Evolutionary conservation across 92 coral and sea anemone species (phyloP), one percentile per base, ranked within the genome.

Genomic region (Zoanthus gigantus): DNA sequence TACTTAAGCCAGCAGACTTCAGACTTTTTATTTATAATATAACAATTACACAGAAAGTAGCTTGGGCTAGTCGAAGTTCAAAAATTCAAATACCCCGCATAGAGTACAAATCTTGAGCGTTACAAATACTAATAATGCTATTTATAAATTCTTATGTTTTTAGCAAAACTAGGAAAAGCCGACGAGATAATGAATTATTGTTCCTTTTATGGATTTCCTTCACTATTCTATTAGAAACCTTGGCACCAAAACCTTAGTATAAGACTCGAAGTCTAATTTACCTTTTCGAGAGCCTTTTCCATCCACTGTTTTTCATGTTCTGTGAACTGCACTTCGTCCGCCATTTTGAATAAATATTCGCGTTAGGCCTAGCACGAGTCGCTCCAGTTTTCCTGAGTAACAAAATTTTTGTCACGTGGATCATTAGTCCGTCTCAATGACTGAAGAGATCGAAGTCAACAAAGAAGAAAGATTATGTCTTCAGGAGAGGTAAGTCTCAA

Each of bases 221-320:
- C 42, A 37, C 1, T 37, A 37, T 37, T 37, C 3, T 37, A 37
- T 37, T 37, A 37, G 42, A 37, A 34, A 37, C 3, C 42, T 23
- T 23, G 23, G 23, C 61, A 56, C 17, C 30, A 74, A 37, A 34
- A 37, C 3, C 42, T 0, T 37, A 37, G 42, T 37, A 37, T 37
- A 37, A 37, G 42, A 37, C 42, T 37, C 2, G 3, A 8, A 66
- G 13, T 37, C 10, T 13, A 79, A 44, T 66, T 66, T 67, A 81
- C 85, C 85, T 18, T 66, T 81, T 81, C 85, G 23, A 81, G 15
- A 13, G 85, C 85, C 17, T 81, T 81, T 68, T 53, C 5, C 85
- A 81, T 81, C 85, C 85, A 81, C 63, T 46, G 44, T 53, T 81
- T 81, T 66, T 81, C 85, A 18, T 66, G 60, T 18, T 45, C 85